Percentiles rank a stretch among this genome's conserved stretches.
phyloP scores from a whole-genome alignment of 2,888 invertebrate genomes.

The Ormyrus thymus region DNA sequence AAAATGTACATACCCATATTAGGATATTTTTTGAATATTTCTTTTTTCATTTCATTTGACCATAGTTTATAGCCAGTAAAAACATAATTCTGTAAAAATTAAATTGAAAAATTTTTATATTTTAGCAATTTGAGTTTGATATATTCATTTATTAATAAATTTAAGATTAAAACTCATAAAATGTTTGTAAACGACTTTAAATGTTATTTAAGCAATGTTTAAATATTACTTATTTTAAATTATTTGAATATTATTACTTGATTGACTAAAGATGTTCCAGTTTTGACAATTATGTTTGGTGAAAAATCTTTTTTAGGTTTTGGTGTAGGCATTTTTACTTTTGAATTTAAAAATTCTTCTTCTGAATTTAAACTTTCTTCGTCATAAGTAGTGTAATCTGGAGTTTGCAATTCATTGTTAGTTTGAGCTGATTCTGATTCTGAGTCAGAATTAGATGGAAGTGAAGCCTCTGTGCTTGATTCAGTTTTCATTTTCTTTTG shows the following conservation, averaged over 20 bases:
- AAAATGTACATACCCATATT: constrained; percentile 79
- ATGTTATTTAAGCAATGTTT: too few relatives aligned
- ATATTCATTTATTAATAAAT: too few relatives aligned
- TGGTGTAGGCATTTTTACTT: constrained; percentile 6
- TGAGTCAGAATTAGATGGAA: constrained; percentile 38
- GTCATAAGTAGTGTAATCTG: constrained; percentile 52
- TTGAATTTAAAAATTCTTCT: constrained; percentile 41
- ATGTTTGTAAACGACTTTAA: too few relatives aligned
- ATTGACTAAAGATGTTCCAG: not conserved
- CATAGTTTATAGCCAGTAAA: constrained; percentile 94
- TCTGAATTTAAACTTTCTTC: constrained; percentile 48
- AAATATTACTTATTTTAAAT: not conserved
- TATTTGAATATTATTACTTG: not conserved
- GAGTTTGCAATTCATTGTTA: constrained; percentile 49
- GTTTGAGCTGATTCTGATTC: constrained; percentile 36
- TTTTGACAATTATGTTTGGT: constrained; percentile 8
- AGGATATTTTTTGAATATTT: constrained; percentile 83
- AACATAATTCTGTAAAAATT: constrained; percentile 78
- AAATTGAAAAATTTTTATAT: constrained; percentile 12
- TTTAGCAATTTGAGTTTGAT: too few relatives aligned
- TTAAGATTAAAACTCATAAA: too few relatives aligned
- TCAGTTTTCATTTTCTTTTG: constrained; percentile 22
- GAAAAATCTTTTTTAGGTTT: constrained; percentile 15
- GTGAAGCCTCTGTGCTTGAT: constrained; percentile 12
- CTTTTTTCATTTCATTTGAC: constrained; percentile 88